Conservation (phyloP, 2,113 vertebrate genomes). For the Catharus fuscescens region DNA sequence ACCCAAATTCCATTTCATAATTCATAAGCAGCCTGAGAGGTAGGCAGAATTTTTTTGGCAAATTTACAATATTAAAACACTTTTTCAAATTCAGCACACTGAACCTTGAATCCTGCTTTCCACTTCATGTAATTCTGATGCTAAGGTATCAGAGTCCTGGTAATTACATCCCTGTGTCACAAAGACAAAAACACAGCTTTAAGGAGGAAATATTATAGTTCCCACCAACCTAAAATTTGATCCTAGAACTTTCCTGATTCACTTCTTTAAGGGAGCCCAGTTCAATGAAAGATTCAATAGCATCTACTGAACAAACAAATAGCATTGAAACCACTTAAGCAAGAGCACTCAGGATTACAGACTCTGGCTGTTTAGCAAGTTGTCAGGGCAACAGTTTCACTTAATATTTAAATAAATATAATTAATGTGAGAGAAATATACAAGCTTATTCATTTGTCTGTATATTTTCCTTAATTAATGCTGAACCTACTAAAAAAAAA, state of each 20-base stretch:
- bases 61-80: neutral
- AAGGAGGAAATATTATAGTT: neutral
- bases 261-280: neutral
- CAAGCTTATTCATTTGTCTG: neutral
- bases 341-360: neutral
- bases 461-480: neutral
- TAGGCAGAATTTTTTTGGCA: neutral
- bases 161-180: neutral
- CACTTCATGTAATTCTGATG: neutral
- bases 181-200: neutral
- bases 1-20: neutral
- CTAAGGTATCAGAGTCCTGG: neutral
- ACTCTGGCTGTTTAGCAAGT: neutral
- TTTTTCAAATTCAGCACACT: neutral
- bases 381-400: neutral
- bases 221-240: neutral
- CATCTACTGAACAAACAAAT: neutral
- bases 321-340: neutral
- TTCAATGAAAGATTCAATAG: neutral
- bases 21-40: neutral
- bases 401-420: neutral
- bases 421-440: neutral
- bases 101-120: neutral
- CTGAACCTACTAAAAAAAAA: neutral
- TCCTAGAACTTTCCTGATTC: neutral